Evolutionary conservation across 1,140 invertebrate genomes (phyloP).

Genomic region (Tetraneura akinire): DNA sequence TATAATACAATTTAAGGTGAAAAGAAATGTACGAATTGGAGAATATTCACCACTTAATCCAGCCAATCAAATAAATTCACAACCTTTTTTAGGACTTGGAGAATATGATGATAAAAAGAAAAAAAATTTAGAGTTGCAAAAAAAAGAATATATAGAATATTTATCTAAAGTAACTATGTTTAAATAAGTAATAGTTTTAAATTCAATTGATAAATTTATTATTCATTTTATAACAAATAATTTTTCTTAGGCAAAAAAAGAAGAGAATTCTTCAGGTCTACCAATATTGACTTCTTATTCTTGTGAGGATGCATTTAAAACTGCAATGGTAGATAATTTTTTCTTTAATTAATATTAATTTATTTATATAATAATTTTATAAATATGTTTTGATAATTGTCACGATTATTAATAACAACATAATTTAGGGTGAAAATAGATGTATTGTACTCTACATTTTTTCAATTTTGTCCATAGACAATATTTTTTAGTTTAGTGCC

Average conservation of each 20-base stretch:
- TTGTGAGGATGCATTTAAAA: slow-evolving; percentile 39
- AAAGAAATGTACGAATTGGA: slow-evolving; percentile 50
- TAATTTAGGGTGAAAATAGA: no score
- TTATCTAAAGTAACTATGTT: slow-evolving; percentile 41
- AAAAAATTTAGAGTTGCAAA: slow-evolving; percentile 32
- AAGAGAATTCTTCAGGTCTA: slow-evolving; percentile 11
- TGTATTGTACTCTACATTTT: no score
- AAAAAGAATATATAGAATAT: slow-evolving; percentile 47
- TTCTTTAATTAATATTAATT: no score
- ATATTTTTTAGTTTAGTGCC: no score
- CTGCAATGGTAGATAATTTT: slow-evolving; percentile 12
- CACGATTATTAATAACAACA: no score
- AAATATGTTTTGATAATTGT: no score
- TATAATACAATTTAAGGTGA: slow-evolving; percentile 11
- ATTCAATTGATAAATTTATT: no score
- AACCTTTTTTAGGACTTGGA: slow-evolving; percentile 48
- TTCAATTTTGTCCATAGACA: no score
- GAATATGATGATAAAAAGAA: slow-evolving; percentile 50
- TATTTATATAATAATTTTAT: no score
- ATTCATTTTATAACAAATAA: background rate
- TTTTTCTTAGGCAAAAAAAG: slow-evolving; percentile 24
- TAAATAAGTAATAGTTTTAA: background rate
- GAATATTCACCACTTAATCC: slow-evolving; percentile 51
- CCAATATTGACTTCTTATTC: slow-evolving; percentile 25
- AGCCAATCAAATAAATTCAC: slow-evolving; percentile 35